Conservation (phyloP, 2,113 vertebrate genomes). For the Hassar affinis region DNA sequence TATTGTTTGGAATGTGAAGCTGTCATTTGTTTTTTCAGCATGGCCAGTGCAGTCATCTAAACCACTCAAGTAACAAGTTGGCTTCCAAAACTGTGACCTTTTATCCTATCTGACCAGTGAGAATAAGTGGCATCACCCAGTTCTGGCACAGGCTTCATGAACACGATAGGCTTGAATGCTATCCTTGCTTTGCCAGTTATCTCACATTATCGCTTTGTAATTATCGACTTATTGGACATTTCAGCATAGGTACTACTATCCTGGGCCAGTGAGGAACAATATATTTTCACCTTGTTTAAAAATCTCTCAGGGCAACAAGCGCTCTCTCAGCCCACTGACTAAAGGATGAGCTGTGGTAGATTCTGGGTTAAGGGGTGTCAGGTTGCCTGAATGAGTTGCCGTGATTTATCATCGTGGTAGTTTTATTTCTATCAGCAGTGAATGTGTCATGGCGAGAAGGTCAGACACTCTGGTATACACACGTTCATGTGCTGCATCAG, state of each 20-base stretch:
- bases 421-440: conserved; percentile 66
- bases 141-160: conserved; percentile 60
- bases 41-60: neutral
- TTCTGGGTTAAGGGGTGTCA: conserved; percentile 52
- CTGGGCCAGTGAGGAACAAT: conserved; percentile 53
- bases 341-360: conserved; percentile 48
- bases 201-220: conserved; percentile 73
- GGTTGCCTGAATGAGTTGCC: conserved; percentile 68
- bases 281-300: conserved; percentile 52
- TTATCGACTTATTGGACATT: conserved; percentile 72
- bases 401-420: conserved; percentile 67
- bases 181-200: conserved; percentile 56
- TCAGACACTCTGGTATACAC: conserved; percentile 59
- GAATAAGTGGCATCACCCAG: conserved; percentile 58
- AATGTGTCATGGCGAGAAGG: conserved; percentile 68
- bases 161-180: conserved; percentile 44
- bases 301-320: conserved; percentile 29
- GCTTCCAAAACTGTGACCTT: neutral
- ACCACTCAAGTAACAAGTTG: conserved; percentile 8
- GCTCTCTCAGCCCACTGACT: conserved; percentile 52
- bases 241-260: conserved; percentile 64
- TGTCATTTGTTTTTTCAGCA: conserved; percentile 2
- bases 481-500: conserved; percentile 35
- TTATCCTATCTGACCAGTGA: conserved; percentile 44
- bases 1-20: conserved; percentile 24